Evolutionary conservation across 2,113 vertebrate species (phyloP), one percentile per base, ranked within the genome.

Genomic region (Procavia capensis): DNA sequence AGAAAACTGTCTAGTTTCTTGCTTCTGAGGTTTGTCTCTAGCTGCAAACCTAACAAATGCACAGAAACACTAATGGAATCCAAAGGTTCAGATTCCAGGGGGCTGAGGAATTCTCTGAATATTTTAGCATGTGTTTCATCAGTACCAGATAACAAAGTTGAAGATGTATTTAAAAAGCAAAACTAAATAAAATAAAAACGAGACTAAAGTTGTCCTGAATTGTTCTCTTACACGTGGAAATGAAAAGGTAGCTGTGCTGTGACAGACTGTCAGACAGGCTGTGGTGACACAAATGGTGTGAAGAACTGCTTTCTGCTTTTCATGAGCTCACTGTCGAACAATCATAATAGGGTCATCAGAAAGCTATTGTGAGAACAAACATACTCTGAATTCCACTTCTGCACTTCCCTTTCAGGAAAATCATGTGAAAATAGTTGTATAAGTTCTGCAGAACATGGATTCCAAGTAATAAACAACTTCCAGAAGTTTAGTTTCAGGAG

Each of bases 401-500:
- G 9, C 50, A 81, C 93, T 90, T n/a, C n/a, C 41, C 66, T 74
- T 70, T 80, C 84, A 68, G 41, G 24, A 93, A 79, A 78, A 31
- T 79, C 34, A 88, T 85, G 17, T 39, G 36, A 43, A 75, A 64
- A 0, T 95, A 72, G 24, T 20, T 59, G 1, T 6, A 5, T 6
- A 5, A 63, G 34, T 50, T 16, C 61, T 88, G 20, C 27, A 92
- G 61, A 68, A 31, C 4, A 20, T 4, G 1, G 50, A 66, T 70
- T 39, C 63, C 78, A 80, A 94, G 47, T 61, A 79, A 80, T 14
- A 34, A 81, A 9, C 0, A 25, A 36, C 24, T 39, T 3, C 29
- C 14, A 88, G 34, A 19, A 17, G 66, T 95, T 97, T 90, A n/a
- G 89, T 95, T 59, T 91, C 47, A 93, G 59, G 14, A 97, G 83